Conservation (phyloP, 1,140 invertebrate genomes). For the Parapsyche elsis region DNA sequence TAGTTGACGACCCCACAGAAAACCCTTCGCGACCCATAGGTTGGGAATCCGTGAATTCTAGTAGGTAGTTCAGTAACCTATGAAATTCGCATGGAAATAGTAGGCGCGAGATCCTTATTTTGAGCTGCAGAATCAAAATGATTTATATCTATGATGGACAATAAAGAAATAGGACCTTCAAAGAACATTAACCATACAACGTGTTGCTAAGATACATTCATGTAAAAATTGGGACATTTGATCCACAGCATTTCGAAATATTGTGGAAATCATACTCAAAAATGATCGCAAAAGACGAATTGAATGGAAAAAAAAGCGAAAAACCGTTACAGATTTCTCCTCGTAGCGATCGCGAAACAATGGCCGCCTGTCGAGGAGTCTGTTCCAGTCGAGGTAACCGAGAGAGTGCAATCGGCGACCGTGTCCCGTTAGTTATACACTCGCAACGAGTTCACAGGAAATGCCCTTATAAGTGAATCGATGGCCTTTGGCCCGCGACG, state of each 20-base stretch:
- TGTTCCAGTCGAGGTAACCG: constrained; percentile 51
- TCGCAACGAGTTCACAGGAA: constrained; percentile 46
- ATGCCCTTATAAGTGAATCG: constrained; percentile 46
- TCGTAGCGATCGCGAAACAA: constrained; percentile 34
- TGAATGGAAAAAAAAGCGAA: constrained; percentile 1
- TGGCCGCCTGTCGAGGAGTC: constrained; percentile 27
- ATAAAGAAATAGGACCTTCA: too few relatives aligned
- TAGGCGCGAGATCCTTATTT: too few relatives aligned
- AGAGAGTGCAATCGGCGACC: constrained; percentile 29
- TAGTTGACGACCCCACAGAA: too few relatives aligned
- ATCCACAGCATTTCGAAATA: neutral
- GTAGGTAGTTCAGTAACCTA: too few relatives aligned
- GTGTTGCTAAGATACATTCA: too few relatives aligned
- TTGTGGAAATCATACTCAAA: neutral
- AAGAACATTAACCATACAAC: too few relatives aligned
- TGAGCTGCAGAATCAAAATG: too few relatives aligned
- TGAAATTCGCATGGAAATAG: too few relatives aligned
- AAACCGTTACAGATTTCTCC: constrained; percentile 38
- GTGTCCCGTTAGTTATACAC: constrained; percentile 51
- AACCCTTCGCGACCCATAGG: too few relatives aligned
- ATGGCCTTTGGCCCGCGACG: constrained; percentile 48
- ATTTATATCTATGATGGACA: too few relatives aligned
- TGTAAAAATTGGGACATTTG: neutral
- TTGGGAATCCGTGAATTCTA: too few relatives aligned
- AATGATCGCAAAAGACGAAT: neutral